phyloP scores from a whole-genome alignment of 2,113 vertebrate genomes.

The Chaenogobius annularis region DNA sequence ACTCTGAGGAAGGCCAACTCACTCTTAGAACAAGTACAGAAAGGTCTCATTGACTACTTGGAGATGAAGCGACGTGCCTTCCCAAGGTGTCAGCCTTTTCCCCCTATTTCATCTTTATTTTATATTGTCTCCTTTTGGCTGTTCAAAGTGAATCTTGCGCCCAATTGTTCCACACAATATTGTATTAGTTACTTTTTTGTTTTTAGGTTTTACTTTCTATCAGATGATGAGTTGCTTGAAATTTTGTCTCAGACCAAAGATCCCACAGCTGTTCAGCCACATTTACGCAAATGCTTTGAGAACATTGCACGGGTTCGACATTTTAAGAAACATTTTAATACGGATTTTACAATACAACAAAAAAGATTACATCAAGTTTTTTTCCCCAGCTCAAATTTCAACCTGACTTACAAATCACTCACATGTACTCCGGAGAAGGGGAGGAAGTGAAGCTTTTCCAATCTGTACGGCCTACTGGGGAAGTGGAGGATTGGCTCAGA shows the following conservation, averaged over 20 bases:
- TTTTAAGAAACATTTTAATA: not conserved
- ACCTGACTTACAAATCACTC: conserved; percentile 87
- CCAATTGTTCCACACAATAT: not conserved
- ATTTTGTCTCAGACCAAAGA: conserved; percentile 92
- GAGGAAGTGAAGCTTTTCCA: conserved; percentile 83
- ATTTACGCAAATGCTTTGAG: conserved; percentile 92
- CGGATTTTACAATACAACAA: not conserved
- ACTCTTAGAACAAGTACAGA: conserved; percentile 86
- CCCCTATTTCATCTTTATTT: not conserved
- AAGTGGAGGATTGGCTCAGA: conserved; percentile 88
- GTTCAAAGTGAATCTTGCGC: not conserved
- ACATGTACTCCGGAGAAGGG: conserved; percentile 90
- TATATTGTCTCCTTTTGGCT: not conserved
- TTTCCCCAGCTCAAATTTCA: conserved; percentile 85
- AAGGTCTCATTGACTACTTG: conserved; percentile 88
- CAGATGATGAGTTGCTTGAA: conserved; percentile 91
- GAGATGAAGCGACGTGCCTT: conserved; percentile 85
- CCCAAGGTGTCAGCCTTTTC: conserved; percentile 79
- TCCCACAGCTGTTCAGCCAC: conserved; percentile 89
- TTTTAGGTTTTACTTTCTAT: conserved; percentile 92
- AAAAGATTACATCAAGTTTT: not conserved
- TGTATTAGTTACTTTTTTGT: conserved; percentile 12
- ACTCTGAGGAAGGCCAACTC: conserved; percentile 81
- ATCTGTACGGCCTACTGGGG: conserved; percentile 79
- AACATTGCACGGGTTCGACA: conserved; percentile 82